These are phyloP conservation scores for Caenorhabditis sp. DNA, from an alignment of 2,888 invertebrate species.

Conservation along the genomic window DNA sequence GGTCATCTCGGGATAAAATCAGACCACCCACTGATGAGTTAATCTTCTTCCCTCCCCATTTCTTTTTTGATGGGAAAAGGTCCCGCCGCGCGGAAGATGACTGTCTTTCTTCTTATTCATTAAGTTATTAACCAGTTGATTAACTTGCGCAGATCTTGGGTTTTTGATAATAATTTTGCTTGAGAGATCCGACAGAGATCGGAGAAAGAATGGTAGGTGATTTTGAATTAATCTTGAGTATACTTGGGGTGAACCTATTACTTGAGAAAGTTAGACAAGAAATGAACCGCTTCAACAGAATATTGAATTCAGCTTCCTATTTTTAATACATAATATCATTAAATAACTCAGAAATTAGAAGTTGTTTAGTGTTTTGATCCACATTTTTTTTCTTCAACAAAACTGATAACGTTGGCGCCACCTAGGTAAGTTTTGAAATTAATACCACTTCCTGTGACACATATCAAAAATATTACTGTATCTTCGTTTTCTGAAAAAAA, in stretches of 20 bases:
- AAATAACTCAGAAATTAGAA: neutral
- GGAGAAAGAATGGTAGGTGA: constrained; percentile 6
- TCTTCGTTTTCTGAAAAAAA: too few relatives aligned
- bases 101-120: constrained; percentile 35
- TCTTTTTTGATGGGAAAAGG: neutral
- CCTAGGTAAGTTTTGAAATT: neutral
- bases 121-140: constrained; percentile 46
- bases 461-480: neutral
- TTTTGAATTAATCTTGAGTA: too few relatives aligned
- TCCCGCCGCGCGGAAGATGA: constrained; percentile 28
- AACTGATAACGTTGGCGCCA: neutral
- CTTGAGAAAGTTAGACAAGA: too few relatives aligned
- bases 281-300: too few relatives aligned
- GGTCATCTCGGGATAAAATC: neutral
- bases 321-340: too few relatives aligned
- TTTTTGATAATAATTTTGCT: neutral
- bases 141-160: constrained; percentile 13
- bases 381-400: neutral
- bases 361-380: neutral
- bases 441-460: neutral
- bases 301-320: too few relatives aligned
- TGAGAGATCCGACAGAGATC: constrained; percentile 22
- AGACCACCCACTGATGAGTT: constrained; percentile 16
- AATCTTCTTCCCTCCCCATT: constrained; percentile 16
- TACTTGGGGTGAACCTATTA: too few relatives aligned